phyloP scores from a whole-genome alignment of 2,888 invertebrate species.

The Ichneumoninae sp. region DNA sequence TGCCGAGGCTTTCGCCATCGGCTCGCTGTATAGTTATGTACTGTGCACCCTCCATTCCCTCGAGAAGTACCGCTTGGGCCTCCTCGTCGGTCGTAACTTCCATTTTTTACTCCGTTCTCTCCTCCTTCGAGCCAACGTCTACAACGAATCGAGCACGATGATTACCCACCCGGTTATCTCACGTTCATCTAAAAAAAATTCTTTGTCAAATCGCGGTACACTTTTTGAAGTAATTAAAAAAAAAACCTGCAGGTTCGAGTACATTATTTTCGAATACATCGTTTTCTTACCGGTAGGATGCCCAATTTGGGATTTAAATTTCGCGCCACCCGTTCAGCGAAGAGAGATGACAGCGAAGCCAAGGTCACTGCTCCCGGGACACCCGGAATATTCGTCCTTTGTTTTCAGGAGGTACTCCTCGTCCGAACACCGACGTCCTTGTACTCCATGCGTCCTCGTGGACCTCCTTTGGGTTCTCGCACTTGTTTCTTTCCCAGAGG shows the following conservation, averaged over 20 bases:
- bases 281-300: slow-evolving; percentile 29
- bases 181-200: slow-evolving; percentile 16
- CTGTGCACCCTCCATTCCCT: slow-evolving; percentile 83
- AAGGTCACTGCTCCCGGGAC: slow-evolving; percentile 82
- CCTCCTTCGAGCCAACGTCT: background rate
- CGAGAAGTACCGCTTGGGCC: slow-evolving; percentile 81
- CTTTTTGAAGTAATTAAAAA: background rate
- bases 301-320: slow-evolving; percentile 72
- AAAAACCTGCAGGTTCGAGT: background rate
- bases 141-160: background rate
- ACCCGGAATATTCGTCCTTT: slow-evolving; percentile 72
- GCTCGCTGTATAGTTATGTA: slow-evolving; percentile 84
- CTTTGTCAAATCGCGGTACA: background rate
- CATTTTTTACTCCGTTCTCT: slow-evolving; percentile 71
- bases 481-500: slow-evolving; percentile 49
- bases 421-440: slow-evolving; percentile 25
- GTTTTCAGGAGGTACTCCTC: slow-evolving; percentile 45
- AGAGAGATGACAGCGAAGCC: slow-evolving; percentile 79
- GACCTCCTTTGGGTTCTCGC: slow-evolving; percentile 59
- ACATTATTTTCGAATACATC: background rate
- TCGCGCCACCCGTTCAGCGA: slow-evolving; percentile 70
- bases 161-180: background rate
- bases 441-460: slow-evolving; percentile 17
- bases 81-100: slow-evolving; percentile 81
- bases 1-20: slow-evolving; percentile 80